Conservation (phyloP, 2,113 vertebrate genomes). For the Aptenodytes patagonicus region DNA sequence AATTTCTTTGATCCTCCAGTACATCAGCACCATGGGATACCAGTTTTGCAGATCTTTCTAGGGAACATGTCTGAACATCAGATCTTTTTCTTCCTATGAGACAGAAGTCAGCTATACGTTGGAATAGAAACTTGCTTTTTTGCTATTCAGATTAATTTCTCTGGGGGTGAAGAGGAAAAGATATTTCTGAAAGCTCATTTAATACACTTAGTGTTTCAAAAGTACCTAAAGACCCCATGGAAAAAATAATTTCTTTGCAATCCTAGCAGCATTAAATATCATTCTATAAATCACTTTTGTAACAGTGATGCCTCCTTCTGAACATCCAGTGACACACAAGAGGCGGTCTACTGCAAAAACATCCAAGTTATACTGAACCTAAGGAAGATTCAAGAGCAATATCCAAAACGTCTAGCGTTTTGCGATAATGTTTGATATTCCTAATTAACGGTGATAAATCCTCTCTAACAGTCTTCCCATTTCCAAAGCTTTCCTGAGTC, state of each 20-base stretch:
- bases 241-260: background rate
- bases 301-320: background rate
- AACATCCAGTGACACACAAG: background rate
- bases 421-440: background rate
- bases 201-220: background rate
- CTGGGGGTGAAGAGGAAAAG: background rate
- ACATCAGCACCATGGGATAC: background rate
- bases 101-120: background rate
- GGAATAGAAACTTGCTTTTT: background rate
- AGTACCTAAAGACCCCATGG: background rate
- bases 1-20: conserved; percentile 17
- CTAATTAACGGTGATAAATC: conserved; percentile 1
- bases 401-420: background rate
- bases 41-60: background rate
- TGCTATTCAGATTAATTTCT: background rate
- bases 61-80: background rate
- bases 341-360: background rate
- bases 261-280: background rate
- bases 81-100: background rate
- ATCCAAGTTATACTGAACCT: background rate
- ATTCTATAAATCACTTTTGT: background rate
- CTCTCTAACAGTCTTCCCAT: background rate
- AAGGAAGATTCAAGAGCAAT: background rate
- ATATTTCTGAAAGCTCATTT: background rate
- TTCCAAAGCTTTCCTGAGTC: background rate